phyloP scores from a whole-genome alignment of 2,113 vertebrate species.

The Fregata magnificens region DNA sequence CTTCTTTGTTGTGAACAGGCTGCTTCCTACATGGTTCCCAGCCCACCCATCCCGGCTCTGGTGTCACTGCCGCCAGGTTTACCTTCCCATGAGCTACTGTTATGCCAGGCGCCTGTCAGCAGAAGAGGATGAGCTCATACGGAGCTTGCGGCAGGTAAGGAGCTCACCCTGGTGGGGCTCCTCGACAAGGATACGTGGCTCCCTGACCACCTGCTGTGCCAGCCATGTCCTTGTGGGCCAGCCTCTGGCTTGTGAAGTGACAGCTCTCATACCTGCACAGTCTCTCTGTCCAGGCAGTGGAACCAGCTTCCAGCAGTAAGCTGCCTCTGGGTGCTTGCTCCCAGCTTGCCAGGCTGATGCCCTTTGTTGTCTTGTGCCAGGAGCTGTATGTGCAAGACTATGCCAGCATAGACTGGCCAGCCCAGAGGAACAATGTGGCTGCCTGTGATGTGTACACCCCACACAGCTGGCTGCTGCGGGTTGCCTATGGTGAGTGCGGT shows the following conservation, averaged over 20 bases:
- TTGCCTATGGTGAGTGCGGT: slow-evolving; percentile 74
- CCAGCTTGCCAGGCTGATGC: not conserved
- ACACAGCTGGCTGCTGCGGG: slow-evolving; percentile 83
- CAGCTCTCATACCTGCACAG: not conserved
- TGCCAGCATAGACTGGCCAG: slow-evolving; percentile 85
- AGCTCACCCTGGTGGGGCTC: not conserved
- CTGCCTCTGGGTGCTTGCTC: not conserved
- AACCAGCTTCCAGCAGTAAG: not conserved
- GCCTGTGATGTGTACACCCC: slow-evolving; percentile 87
- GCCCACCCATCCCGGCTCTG: slow-evolving; percentile 91
- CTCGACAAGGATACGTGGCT: rapidly evolving
- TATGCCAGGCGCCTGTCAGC: slow-evolving; percentile 83
- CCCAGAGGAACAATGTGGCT: slow-evolving; percentile 88
- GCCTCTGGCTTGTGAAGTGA: not conserved
- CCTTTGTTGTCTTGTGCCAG: slow-evolving; percentile 57
- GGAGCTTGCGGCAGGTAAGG: slow-evolving; percentile 88
- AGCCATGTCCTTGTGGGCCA: not conserved
- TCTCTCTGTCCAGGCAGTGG: not conserved
- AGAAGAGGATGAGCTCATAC: slow-evolving; percentile 82
- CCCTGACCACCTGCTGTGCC: not conserved
- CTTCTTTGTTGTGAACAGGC: slow-evolving; percentile 69
- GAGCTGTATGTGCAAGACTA: slow-evolving; percentile 95
- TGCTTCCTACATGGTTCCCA: slow-evolving; percentile 89
- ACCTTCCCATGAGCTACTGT: slow-evolving; percentile 97
- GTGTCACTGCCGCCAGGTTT: slow-evolving; percentile 98